Evolutionary conservation across 2,888 invertebrate genomes (phyloP).

Genomic region (Rhorus exstirpatorius): DNA sequence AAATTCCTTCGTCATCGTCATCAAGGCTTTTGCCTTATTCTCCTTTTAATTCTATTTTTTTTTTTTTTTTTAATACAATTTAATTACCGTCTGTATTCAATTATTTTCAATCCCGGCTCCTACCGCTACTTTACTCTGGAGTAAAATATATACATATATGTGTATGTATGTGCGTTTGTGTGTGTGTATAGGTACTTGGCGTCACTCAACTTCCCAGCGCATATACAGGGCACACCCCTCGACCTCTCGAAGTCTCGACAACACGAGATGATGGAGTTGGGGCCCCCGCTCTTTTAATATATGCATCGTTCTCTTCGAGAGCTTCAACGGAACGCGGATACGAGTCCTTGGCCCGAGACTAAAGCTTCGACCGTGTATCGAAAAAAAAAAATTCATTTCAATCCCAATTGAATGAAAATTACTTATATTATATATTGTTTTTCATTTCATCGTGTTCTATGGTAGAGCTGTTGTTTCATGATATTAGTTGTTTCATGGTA

Average conservation of each 20-base stretch:
- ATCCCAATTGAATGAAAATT: no score
- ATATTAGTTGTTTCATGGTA: no score
- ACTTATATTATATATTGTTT: no score
- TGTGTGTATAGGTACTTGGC: background rate
- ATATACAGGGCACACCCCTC: background rate
- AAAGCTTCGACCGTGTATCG: no score
- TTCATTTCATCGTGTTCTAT: no score
- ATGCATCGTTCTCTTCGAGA: conserved; percentile 21
- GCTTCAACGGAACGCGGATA: background rate
- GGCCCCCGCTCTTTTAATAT: conserved; percentile 24
- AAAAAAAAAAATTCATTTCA: background rate
- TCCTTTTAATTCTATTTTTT: background rate
- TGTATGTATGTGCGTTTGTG: no score
- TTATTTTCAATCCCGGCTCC: background rate
- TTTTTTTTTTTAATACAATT: background rate
- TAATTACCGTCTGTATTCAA: background rate
- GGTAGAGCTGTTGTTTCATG: no score
- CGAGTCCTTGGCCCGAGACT: no score
- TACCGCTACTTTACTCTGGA: background rate
- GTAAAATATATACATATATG: background rate
- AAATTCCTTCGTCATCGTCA: conserved; percentile 45
- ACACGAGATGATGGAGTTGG: conserved; percentile 26
- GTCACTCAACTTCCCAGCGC: conserved; percentile 35
- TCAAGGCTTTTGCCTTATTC: background rate
- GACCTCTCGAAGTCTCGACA: conserved; percentile 43